These are phyloP conservation scores for Scalopus aquaticus DNA, from an alignment of 2,113 vertebrate species.

Conservation along the genomic window DNA sequence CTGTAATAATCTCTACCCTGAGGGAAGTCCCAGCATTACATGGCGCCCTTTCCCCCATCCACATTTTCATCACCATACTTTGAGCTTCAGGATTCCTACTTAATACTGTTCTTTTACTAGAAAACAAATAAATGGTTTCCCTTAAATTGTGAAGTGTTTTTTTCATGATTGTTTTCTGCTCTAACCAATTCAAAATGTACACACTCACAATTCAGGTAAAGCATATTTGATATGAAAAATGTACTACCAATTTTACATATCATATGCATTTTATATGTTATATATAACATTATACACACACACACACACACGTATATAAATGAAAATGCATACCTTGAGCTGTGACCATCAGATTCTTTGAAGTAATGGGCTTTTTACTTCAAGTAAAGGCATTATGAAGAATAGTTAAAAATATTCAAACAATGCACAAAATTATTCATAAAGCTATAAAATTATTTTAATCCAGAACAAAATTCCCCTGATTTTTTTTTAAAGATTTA, in stretches of 20 bases:
- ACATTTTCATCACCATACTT: neutral
- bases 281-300: neutral
- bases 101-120: neutral
- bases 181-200: constrained; percentile 24
- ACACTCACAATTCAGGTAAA: constrained; percentile 47
- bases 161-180: neutral
- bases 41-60: neutral
- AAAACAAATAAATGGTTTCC: constrained; percentile 35
- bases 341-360: constrained; percentile 67
- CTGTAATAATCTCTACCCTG: neutral
- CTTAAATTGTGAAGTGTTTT: neutral
- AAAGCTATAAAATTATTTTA: constrained; percentile 68
- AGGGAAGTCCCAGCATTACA: neutral
- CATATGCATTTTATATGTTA: too few species aligned
- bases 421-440: constrained; percentile 58
- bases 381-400: constrained; percentile 55
- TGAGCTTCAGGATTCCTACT: neutral
- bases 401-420: constrained; percentile 71
- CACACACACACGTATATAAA: too few species aligned
- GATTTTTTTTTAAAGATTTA: too few species aligned
- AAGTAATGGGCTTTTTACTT: constrained; percentile 53
- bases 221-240: constrained; percentile 50
- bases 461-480: constrained; percentile 58
- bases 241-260: neutral
- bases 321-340: constrained; percentile 65